Conservation (phyloP, 2,113 vertebrate genomes). For the Gobio gobio region DNA sequence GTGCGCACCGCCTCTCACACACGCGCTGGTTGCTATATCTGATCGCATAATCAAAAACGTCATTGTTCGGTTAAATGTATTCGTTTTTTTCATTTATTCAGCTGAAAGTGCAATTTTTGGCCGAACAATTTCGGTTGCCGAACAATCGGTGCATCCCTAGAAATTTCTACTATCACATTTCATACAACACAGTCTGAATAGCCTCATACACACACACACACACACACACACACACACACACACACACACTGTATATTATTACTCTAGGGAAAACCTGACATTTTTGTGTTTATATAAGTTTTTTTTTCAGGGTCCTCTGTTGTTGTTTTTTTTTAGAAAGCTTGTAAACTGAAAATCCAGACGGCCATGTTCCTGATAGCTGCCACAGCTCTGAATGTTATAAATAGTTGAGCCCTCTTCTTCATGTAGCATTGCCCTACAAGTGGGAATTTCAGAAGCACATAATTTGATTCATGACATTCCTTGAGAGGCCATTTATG, state of each 20-base stretch:
- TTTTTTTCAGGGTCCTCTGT: neutral
- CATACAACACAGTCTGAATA: neutral
- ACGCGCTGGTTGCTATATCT: no score
- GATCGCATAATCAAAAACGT: no score
- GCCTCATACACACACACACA: neutral
- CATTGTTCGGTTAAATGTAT: no score
- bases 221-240: no score
- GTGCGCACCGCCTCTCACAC: no score
- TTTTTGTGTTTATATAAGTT: neutral
- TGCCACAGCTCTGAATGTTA: slow-evolving; percentile 26
- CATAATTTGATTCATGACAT: slow-evolving; percentile 45
- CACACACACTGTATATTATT: neutral
- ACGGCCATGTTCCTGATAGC: slow-evolving; percentile 18
- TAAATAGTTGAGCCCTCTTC: slow-evolving; percentile 10
- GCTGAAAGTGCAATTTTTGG: no score
- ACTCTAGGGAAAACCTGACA: neutral
- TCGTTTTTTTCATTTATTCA: no score
- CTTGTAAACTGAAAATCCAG: slow-evolving; percentile 29
- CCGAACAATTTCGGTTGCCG: no score
- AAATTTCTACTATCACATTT: neutral
- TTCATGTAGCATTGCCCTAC: slow-evolving; percentile 27
- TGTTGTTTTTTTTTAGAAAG: neutral
- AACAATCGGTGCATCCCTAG: no score
- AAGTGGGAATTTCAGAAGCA: slow-evolving; percentile 39
- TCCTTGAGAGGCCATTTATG: slow-evolving; percentile 38